Conservation (phyloP, 2,797 vertebrate genomes). For the Zenarchopterus dispar region DNA sequence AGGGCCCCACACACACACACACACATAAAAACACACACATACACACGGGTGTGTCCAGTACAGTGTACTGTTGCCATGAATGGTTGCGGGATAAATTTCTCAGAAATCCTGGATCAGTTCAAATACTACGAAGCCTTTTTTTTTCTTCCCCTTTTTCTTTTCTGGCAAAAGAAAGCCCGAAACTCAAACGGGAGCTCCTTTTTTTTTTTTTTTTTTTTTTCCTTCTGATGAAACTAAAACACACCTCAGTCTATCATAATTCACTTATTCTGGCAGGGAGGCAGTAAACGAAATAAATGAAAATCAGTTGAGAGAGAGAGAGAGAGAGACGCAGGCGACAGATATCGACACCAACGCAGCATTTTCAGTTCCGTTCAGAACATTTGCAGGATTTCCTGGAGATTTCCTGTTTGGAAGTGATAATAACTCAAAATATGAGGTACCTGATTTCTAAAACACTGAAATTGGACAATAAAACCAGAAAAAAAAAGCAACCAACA, state of each 20-base stretch:
- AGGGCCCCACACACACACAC: background rate
- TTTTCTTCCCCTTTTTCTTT: conserved; percentile 13
- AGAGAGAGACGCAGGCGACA: conserved; percentile 27
- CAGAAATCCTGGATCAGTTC: conserved; percentile 49
- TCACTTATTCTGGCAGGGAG: conserved; percentile 30
- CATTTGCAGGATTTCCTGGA: conserved; percentile 47
- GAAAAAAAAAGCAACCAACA: conserved; percentile 25
- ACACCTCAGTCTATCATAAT: conserved; percentile 27
- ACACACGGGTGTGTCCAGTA: conserved; percentile 67
- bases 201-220: background rate
- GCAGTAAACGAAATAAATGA: conserved; percentile 15
- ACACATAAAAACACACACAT: conserved; percentile 36
- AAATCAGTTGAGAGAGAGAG: conserved; percentile 41
- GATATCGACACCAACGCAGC: conserved; percentile 17
- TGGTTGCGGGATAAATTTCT: conserved; percentile 43
- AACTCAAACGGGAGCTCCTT: conserved; percentile 21
- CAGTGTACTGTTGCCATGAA: conserved; percentile 48
- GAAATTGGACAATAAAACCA: conserved; percentile 36
- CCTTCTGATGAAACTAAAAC: conserved; percentile 24
- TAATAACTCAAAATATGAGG: conserved; percentile 17
- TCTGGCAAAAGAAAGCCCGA: conserved; percentile 42
- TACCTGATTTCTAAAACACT: conserved; percentile 13
- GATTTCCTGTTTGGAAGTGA: conserved; percentile 12
- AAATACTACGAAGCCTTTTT: conserved; percentile 18
- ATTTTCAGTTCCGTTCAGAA: conserved; percentile 48